A percentile compares a stretch with the other conserved stretches of the same genome.
phyloP scores from a whole-genome alignment of 1,140 invertebrate genomes.

The Panulirus ornatus region DNA sequence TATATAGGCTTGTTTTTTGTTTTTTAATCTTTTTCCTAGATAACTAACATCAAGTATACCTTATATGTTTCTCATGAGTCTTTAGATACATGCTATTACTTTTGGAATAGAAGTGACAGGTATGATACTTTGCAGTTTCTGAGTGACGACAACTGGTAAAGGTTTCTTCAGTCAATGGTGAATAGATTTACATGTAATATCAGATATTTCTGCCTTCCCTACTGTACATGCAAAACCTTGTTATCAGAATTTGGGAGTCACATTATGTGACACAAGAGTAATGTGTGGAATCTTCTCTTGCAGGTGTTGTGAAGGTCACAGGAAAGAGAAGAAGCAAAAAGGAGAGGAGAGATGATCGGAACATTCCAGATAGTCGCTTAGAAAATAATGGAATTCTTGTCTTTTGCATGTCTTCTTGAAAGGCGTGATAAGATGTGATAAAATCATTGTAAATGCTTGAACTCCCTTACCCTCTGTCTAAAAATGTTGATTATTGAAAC shows the following conservation, averaged over 20 bases:
- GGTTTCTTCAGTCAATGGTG: too few species aligned
- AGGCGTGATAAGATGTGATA: not conserved
- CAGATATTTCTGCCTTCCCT: too few species aligned
- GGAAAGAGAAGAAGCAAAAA: slow-evolving; percentile 42
- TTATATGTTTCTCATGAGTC: too few species aligned
- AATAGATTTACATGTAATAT: too few species aligned
- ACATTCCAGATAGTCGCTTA: slow-evolving; percentile 4
- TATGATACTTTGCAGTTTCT: too few species aligned
- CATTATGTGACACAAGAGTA: slow-evolving; percentile 49
- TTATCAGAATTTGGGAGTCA: slow-evolving; percentile 9
- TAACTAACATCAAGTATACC: too few species aligned
- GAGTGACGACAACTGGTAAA: too few species aligned
- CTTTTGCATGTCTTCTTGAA: not conserved
- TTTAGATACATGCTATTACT: too few species aligned
- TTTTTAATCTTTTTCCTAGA: too few species aligned
- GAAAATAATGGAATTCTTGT: slow-evolving; percentile 17
- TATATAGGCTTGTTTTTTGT: too few species aligned
- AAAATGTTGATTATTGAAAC: not conserved
- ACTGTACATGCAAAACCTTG: not conserved
- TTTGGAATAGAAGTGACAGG: too few species aligned
- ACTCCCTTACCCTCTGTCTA: not conserved
- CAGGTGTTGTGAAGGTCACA: slow-evolving; percentile 68
- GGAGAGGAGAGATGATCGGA: slow-evolving; percentile 43
- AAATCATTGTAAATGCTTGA: not conserved
- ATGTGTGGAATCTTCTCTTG: slow-evolving; percentile 66